A percentile compares a stretch with the other conserved stretches of the same genome.
These are phyloP conservation scores for Notarius lentiginosus DNA, from an alignment of 2,113 vertebrate genomes.

Conservation along the genomic window DNA sequence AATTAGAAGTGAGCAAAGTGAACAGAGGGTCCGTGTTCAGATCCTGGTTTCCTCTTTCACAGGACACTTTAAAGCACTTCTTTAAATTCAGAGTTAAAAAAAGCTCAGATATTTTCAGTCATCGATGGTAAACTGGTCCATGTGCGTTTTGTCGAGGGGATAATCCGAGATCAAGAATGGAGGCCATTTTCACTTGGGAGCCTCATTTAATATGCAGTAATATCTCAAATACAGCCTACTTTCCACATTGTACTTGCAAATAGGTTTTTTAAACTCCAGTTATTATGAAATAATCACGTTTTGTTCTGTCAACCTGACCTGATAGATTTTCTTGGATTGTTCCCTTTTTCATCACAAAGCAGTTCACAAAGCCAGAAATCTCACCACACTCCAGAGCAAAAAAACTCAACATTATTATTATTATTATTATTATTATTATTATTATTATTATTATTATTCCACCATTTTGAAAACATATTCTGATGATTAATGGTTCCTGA, in stretches of 20 bases:
- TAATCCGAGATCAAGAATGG: neutral
- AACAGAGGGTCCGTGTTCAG: no score
- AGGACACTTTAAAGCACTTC: no score
- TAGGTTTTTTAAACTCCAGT: neutral
- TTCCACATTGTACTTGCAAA: conserved; percentile 22
- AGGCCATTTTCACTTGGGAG: neutral
- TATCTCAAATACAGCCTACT: neutral
- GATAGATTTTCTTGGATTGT: neutral
- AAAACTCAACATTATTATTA: neutral
- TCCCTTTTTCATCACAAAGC: neutral
- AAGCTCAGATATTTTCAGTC: no score
- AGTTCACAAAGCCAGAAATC: neutral
- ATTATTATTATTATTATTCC: neutral
- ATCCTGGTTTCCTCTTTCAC: no score
- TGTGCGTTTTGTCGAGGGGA: neutral
- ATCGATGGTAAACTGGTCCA: no score
- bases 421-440: neutral
- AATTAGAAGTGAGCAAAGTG: no score
- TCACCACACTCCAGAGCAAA: neutral
- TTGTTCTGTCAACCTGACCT: conserved; percentile 18
- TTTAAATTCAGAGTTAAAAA: no score
- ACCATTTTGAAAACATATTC: neutral
- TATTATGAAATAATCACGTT: neutral
- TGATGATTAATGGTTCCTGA: neutral
- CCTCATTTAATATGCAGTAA: neutral